Evolutionary conservation across 1,140 invertebrate species (phyloP).

Genomic region (Pararge aegeria): DNA sequence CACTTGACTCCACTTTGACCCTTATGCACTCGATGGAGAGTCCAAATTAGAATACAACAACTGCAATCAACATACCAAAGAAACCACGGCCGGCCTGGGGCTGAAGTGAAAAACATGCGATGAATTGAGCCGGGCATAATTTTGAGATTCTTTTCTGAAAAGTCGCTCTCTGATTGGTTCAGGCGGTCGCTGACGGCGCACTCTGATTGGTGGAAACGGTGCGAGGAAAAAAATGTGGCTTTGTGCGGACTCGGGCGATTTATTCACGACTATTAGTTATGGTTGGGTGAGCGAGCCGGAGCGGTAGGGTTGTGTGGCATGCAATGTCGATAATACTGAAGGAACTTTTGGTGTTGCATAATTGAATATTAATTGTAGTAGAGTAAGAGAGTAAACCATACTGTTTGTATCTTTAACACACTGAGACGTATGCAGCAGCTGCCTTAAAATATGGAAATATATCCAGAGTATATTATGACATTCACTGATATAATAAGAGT

Average conservation of each 20-base stretch:
- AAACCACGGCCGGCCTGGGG: conserved; percentile 48
- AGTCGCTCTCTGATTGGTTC: conserved; percentile 48
- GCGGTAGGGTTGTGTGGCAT: conserved; percentile 36
- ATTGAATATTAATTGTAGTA: too few species aligned
- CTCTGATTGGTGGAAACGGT: conserved; percentile 51
- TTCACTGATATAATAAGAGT: too few species aligned
- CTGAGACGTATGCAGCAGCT: too few species aligned
- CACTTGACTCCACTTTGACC: neutral
- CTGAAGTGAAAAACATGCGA: conserved; percentile 50
- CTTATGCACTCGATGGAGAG: conserved; percentile 27
- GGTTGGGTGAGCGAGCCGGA: conserved; percentile 53
- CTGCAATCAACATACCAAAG: conserved; percentile 30
- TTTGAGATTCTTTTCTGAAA: conserved; percentile 60
- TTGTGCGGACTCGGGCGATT: conserved; percentile 56
- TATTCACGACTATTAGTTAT: conserved; percentile 75
- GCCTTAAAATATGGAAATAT: too few species aligned
- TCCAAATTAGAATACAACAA: conserved; percentile 30
- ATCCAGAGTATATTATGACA: too few species aligned
- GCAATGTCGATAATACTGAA: neutral
- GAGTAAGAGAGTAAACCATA: too few species aligned
- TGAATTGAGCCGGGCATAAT: conserved; percentile 55
- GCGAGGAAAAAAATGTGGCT: conserved; percentile 53
- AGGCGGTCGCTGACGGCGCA: conserved; percentile 20
- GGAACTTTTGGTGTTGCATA: too few species aligned
- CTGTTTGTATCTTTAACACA: too few species aligned